Evolutionary conservation across 2,888 invertebrate genomes (phyloP).

Genomic region (Volucella inflata): DNA sequence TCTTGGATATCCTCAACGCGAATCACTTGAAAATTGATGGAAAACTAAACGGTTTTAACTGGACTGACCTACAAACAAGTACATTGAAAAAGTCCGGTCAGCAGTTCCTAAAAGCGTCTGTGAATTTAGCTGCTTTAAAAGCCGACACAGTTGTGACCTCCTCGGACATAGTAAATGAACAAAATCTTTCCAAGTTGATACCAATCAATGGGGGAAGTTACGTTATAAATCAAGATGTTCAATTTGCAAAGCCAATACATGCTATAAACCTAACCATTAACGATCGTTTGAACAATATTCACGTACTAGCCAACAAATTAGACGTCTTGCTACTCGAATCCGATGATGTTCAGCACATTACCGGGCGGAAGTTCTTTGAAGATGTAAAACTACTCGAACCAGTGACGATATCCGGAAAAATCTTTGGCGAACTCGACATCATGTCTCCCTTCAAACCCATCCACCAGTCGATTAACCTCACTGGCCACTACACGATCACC

Average conservation of each 20-base stretch:
- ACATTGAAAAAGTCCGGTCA: slow-evolving; percentile 84
- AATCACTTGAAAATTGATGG: slow-evolving; percentile 83
- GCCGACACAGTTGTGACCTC: slow-evolving; percentile 79
- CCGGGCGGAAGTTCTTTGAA: slow-evolving; percentile 83
- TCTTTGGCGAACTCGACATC: slow-evolving; percentile 83
- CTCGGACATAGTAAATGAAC: slow-evolving; percentile 78
- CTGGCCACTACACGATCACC: slow-evolving; percentile 83
- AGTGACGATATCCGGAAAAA: slow-evolving; percentile 83
- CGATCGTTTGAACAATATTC: slow-evolving; percentile 84
- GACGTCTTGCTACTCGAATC: slow-evolving; percentile 84
- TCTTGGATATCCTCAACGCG: slow-evolving; percentile 79
- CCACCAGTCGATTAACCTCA: slow-evolving; percentile 82
- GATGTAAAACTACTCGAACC: slow-evolving; percentile 83
- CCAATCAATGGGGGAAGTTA: slow-evolving; percentile 82
- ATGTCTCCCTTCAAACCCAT: slow-evolving; percentile 84
- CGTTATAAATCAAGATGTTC: slow-evolving; percentile 83
- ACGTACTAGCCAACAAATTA: slow-evolving; percentile 83
- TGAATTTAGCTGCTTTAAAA: slow-evolving; percentile 79
- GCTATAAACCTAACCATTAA: slow-evolving; percentile 83
- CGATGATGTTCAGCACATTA: slow-evolving; percentile 83
- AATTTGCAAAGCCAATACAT: slow-evolving; percentile 82
- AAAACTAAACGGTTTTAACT: slow-evolving; percentile 84
- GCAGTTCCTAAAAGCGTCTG: slow-evolving; percentile 83
- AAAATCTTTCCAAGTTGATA: slow-evolving; percentile 81
- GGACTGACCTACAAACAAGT: slow-evolving; percentile 83